Percentiles rank a stretch among this genome's conserved stretches.
phyloP scores from a whole-genome alignment of 2,797 vertebrate genomes.

The Phataginus tetradactyla region DNA sequence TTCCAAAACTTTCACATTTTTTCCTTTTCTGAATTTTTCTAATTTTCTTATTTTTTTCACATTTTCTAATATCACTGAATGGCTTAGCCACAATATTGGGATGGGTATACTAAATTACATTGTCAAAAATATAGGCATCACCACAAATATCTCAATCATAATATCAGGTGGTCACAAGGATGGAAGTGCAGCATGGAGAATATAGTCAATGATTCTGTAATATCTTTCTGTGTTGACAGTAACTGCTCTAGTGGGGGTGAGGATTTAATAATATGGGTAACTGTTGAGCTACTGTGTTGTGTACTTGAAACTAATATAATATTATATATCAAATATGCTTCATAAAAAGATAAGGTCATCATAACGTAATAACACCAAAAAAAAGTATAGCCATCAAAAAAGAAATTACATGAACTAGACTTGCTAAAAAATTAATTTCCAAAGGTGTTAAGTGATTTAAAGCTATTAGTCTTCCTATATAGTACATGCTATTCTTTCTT shows the following conservation, averaged over 20 bases:
- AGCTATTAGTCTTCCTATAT: neutral
- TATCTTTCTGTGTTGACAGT: no score
- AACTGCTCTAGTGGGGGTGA: no score
- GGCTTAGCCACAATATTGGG: neutral
- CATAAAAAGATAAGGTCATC: no score
- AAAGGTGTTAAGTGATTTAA: neutral
- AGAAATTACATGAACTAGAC: neutral
- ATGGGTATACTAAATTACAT: neutral
- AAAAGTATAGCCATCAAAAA: neutral
- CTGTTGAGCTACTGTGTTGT: no score
- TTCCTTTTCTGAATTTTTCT: neutral
- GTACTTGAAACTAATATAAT: no score
- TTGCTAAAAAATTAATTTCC: conserved; percentile 1
- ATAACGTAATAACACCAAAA: no score
- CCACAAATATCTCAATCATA: no score
- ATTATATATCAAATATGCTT: no score
- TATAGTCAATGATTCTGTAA: no score
- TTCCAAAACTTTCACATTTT: neutral
- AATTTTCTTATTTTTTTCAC: neutral
- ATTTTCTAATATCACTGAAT: neutral
- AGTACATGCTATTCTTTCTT: neutral
- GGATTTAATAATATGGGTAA: no score
- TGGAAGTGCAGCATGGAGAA: no score
- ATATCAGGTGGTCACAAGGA: no score
- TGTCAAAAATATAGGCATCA: neutral